Base-by-base conservation (phyloP, 2,797 vertebrate genomes). In the Perodicticus potto region DNA sequence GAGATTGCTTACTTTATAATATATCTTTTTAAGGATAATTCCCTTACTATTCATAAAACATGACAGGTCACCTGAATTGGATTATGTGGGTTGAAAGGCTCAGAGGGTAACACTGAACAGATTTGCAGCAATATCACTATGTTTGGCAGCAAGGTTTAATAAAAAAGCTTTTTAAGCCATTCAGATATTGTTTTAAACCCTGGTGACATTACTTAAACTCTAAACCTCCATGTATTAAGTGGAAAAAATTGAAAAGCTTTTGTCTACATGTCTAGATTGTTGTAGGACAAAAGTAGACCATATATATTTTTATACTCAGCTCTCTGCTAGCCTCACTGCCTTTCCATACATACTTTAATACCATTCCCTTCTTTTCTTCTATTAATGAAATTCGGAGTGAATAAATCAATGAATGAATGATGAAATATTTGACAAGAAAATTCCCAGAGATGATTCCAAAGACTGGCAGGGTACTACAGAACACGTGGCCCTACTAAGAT, bases 101-200 rank as follows among this genome's bases (percentile, higher is more conserved):
- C 90, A 93, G 55, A 81, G 70, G 20, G 59, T 86, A 89, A 69
- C 43, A 84, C 1, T 91, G 45, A 86, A 69, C 34, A 97, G 59
- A 94, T 96, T 89, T 95, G 55, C 32, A 57, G 61, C 27, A 91
- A 45, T 76, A 57, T 91, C 32, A 76, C 23, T 23, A 93, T 43
- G 96, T 89, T 96, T 96, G 83, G 53, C 63, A 89, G 74, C 49
- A 65, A 4, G 32, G 32, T 74, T 95, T 94, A 96, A 96, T 76
- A n/a, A 96, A 93, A 84, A 70, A 92, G 17, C 65, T 80, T 89
- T 94, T 81, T 81, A 95, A 96, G 70, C 37, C 83, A 89, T 77
- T 93, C 91, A 95, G 29, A 95, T 95, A 96, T 61, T 97, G 92
- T 95, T 97, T 97, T 94, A 97, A 96, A 95, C 95, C 61, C 61